Evolutionary conservation across 1,140 invertebrate species (phyloP).

Genomic region (Trialeurodes vaporariorum): DNA sequence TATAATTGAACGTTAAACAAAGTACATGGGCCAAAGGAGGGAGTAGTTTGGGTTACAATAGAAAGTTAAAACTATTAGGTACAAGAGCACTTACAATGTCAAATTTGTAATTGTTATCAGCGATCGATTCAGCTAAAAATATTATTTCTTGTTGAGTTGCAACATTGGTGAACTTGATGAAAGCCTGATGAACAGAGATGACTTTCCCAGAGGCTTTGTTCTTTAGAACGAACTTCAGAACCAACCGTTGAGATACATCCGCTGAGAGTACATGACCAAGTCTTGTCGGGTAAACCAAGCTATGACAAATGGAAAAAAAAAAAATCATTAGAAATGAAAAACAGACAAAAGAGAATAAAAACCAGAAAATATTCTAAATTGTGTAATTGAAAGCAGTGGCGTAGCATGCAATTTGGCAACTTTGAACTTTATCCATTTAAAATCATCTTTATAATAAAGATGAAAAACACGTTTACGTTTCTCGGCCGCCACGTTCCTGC

Average conservation of each 20-base stretch:
- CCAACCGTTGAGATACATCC: conserved; percentile 80
- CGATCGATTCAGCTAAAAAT: conserved; percentile 85
- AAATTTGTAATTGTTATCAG: conserved; percentile 69
- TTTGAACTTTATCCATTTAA: no score
- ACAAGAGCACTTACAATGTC: conserved; percentile 56
- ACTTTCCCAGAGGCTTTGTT: conserved; percentile 55
- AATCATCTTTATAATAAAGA: no score
- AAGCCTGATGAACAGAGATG: conserved; percentile 81
- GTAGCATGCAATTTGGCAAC: no score
- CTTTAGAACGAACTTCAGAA: conserved; percentile 66
- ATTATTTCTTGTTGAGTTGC: conserved; percentile 69
- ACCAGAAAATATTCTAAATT: no score
- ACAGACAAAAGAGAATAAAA: no score
- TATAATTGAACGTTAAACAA: no score
- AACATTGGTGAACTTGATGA: conserved; percentile 61
- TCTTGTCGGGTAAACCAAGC: conserved; percentile 48
- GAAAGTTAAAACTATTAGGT: not conserved
- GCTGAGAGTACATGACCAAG: conserved; percentile 37
- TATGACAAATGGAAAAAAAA: not conserved
- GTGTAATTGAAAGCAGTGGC: no score
- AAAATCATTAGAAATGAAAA: conserved; percentile 7
- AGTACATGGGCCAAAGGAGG: not conserved
- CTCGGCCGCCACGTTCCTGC: no score
- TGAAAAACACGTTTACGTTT: no score
- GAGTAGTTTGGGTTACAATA: not conserved